phyloP scores from a whole-genome alignment of 2,797 vertebrate species.

The Huso huso region DNA sequence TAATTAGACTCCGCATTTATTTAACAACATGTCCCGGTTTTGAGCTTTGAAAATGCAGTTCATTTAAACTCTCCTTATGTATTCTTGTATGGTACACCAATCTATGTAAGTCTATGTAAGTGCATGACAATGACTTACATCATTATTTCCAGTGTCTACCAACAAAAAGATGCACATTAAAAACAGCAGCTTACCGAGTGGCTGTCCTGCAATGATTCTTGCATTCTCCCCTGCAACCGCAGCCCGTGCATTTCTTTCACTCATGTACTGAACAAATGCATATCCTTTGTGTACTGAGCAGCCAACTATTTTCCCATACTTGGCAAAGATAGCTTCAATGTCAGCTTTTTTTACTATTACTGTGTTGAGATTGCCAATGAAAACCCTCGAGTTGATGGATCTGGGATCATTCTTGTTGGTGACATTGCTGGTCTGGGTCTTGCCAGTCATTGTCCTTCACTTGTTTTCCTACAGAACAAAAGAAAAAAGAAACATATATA shows the following conservation, averaged over 20 bases:
- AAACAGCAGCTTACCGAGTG: constrained; percentile 70
- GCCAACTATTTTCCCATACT: constrained; percentile 96
- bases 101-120: no score
- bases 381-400: constrained; percentile 96
- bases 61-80: no score
- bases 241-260: constrained; percentile 83
- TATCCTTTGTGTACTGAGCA: constrained; percentile 97
- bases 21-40: no score
- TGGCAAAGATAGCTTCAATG: constrained; percentile 95
- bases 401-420: constrained; percentile 98
- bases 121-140: no score
- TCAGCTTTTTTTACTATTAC: constrained; percentile 93
- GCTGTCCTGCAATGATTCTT: constrained; percentile 87
- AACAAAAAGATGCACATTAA: no score
- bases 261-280: constrained; percentile 93
- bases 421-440: constrained; percentile 97
- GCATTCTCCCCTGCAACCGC: constrained; percentile 86
- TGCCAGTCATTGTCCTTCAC: constrained; percentile 87
- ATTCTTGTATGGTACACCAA: no score
- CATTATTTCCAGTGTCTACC: no score
- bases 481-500: constrained; percentile 31
- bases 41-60: no score
- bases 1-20: no score
- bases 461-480: constrained; percentile 65
- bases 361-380: constrained; percentile 97